Base-by-base conservation (phyloP, 2,888 invertebrate species). In the Tromatobia lineatoria region DNA sequence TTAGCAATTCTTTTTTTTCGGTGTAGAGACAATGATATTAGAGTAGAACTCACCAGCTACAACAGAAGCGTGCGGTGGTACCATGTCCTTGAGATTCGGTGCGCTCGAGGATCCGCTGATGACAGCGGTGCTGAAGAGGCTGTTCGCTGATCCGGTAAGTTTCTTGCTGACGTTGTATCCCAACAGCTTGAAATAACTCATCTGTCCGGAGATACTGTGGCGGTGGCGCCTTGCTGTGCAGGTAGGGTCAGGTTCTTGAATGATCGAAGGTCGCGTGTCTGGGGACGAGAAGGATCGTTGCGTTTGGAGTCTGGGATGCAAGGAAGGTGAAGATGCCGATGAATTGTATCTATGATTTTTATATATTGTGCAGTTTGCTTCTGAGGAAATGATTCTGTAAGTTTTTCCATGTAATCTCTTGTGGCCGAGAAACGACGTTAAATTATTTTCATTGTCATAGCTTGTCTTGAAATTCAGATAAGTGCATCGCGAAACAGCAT, bases 161-260 rank as follows among this genome's bases (percentile, higher is more conserved):
- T 96, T 96, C 94, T 96, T 96, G 92, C 95, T 95, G 92, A 95
- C 95, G 92, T 95, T 96, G 94, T 97, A 96, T 92, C 97, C 97
- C 95, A 97, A 96, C 96, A 97, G 96, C 96, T 97, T 97, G 96
- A 97, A 97, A 96, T 97, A 97, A 96, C 96, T 97, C 97, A 97
- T 97, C 96, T 98, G 98, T 95, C 98, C 98, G 95, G 97, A 97
- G 96, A 98, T 97, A 96, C 98, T 98, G 97, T 98, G 98, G 95
- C 98, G 97, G 95, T 98, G 98, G 95, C 97, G 97, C 95, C 97
- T 96, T 94, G 96, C 96, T 93, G 93, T 93, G 92, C 93, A 93
- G 92, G 93, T 92, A 93, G 93, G 91, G 92, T 93, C 91, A 93
- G 93, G 92, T 93, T 84, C 81, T 84, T 93, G 91, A 93, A 92